phyloP scores from a whole-genome alignment of 2,113 vertebrate species.

The Crypturellus undulatus region DNA sequence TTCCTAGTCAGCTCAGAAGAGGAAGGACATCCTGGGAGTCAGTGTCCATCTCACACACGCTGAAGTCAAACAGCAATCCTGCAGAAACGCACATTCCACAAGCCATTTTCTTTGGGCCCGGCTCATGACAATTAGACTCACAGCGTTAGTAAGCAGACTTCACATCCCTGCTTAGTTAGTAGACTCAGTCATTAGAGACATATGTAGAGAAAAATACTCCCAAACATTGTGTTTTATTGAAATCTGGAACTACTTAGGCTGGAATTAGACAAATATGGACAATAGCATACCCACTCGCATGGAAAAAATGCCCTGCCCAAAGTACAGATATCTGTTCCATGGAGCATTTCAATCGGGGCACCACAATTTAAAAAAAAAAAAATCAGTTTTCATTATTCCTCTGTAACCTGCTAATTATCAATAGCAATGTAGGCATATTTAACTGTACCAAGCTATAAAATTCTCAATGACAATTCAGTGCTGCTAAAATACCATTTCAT shows the following conservation, averaged over 20 bases:
- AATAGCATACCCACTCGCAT: slow-evolving; percentile 18
- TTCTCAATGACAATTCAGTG: not conserved
- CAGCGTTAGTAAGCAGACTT: not conserved
- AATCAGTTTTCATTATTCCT: not conserved
- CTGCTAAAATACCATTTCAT: not conserved
- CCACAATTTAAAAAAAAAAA: not conserved
- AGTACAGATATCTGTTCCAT: not conserved
- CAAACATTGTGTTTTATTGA: not conserved
- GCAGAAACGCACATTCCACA: not conserved
- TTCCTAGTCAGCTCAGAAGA: not conserved
- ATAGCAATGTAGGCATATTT: not conserved
- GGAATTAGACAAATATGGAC: slow-evolving; percentile 55
- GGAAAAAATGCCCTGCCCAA: not conserved
- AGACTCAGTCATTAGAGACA: slow-evolving; percentile 5
- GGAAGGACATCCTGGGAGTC: not conserved
- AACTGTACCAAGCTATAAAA: not conserved
- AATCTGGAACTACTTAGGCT: slow-evolving; percentile 64
- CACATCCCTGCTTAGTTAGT: not conserved
- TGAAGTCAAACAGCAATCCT: not conserved
- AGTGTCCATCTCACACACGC: not conserved
- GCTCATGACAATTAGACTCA: not conserved
- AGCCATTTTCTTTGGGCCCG: not conserved
- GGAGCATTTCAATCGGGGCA: not conserved
- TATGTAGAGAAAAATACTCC: slow-evolving; percentile 9
- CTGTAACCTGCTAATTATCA: not conserved